phyloP scores from a whole-genome alignment of 2,113 vertebrate species.

The Henicopernis longicauda region DNA sequence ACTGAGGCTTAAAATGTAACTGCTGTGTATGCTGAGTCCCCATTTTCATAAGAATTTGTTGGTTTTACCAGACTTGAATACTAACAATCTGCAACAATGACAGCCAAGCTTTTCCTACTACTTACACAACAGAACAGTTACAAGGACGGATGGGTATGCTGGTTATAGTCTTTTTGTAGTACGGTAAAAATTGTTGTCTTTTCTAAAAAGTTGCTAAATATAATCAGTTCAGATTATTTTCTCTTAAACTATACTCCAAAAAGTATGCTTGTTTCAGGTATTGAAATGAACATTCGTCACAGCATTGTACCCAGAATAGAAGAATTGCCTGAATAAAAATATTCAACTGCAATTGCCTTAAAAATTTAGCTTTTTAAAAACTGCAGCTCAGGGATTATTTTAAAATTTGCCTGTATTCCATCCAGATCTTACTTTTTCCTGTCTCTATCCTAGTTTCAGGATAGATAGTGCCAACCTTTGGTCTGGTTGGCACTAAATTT shows the following conservation, averaged over 20 bases:
- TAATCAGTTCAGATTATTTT: background rate
- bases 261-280: background rate
- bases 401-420: background rate
- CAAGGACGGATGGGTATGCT: background rate
- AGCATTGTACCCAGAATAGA: background rate
- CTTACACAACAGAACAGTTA: background rate
- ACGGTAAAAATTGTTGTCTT: background rate
- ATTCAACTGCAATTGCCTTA: background rate
- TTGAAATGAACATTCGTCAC: background rate
- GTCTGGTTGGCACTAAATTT: background rate
- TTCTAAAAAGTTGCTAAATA: background rate
- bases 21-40: background rate
- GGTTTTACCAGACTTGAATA: background rate
- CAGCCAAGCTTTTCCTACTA: background rate
- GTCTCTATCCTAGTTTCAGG: background rate
- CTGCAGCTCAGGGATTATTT: background rate
- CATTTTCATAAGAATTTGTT: background rate
- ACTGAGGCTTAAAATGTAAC: background rate
- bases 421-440: background rate
- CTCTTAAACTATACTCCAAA: background rate
- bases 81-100: background rate
- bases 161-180: background rate
- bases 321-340: background rate
- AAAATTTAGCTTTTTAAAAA: background rate
- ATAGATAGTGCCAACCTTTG: background rate